Conservation (phyloP, 2,888 invertebrate genomes). For the Tiphia femorata region DNA sequence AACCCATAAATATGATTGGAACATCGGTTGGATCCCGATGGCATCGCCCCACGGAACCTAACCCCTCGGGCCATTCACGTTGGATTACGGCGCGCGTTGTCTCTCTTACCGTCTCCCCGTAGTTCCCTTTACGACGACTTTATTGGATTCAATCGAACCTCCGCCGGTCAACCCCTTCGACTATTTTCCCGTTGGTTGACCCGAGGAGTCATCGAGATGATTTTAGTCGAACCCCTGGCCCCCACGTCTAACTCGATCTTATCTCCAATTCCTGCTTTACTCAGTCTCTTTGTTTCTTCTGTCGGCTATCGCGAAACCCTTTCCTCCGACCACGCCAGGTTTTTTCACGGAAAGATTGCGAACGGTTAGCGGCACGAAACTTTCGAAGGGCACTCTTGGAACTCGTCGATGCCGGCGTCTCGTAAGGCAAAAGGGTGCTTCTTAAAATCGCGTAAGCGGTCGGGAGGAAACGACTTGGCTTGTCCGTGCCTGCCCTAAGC, state of each 20-base stretch:
- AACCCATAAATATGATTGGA: constrained; percentile 67
- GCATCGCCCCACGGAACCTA: constrained; percentile 39
- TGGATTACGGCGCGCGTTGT: constrained; percentile 57
- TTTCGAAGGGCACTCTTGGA: too few relatives aligned
- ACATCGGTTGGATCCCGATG: constrained; percentile 46
- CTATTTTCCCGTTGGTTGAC: constrained; percentile 22
- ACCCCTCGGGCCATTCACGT: constrained; percentile 54
- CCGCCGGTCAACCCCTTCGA: constrained; percentile 40
- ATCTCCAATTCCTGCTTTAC: too few relatives aligned
- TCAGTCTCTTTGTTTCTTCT: too few relatives aligned
- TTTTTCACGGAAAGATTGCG: too few relatives aligned
- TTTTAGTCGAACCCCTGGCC: too few relatives aligned
- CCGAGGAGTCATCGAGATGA: too few relatives aligned
- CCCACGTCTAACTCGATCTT: too few relatives aligned
- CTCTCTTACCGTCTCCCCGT: constrained; percentile 48
- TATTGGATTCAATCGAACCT: constrained; percentile 60
- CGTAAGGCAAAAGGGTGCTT: too few relatives aligned
- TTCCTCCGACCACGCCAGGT: too few relatives aligned
- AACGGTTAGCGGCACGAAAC: too few relatives aligned
- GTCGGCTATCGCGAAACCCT: too few relatives aligned
- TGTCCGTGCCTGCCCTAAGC: constrained; percentile 51
- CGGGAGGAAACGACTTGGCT: constrained; percentile 28
- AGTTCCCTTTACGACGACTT: constrained; percentile 62
- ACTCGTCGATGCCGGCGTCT: too few relatives aligned
- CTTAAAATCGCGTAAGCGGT: constrained; percentile 50